Evolutionary conservation across 2,113 vertebrate species (phyloP).

Genomic region (Poeciliopsis retropinna): DNA sequence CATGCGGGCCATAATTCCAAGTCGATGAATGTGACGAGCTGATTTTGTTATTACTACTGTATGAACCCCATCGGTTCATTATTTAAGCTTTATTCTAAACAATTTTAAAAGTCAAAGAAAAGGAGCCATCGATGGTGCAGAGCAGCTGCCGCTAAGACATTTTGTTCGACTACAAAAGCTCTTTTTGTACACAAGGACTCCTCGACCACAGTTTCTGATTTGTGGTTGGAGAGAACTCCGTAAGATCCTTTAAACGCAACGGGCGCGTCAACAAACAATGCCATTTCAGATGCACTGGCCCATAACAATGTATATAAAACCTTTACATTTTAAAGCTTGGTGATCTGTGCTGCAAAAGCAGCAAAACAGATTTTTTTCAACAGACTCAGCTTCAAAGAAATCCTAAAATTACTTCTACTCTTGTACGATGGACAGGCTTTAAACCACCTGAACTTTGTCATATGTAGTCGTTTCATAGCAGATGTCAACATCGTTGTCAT

Average conservation of each 20-base stretch:
- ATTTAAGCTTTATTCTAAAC: constrained; percentile 14
- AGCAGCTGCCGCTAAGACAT: constrained; percentile 17
- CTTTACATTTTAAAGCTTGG: constrained; percentile 15
- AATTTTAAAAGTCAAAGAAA: constrained; percentile 17
- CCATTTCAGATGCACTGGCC: constrained; percentile 2
- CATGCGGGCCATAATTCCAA: constrained; percentile 13
- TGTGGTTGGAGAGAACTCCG: constrained; percentile 41
- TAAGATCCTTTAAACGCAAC: constrained; percentile 33
- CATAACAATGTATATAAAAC: constrained; percentile 23
- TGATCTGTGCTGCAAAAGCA: not conserved
- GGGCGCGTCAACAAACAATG: constrained; percentile 10
- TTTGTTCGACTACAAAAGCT: constrained; percentile 18
- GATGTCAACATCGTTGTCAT: too few relatives aligned
- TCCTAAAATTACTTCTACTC: too few relatives aligned
- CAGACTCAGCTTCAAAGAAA: not conserved
- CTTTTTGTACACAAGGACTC: constrained; percentile 19
- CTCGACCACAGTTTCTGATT: constrained; percentile 8
- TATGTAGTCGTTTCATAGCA: too few relatives aligned
- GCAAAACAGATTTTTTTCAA: constrained; percentile 4
- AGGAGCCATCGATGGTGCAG: constrained; percentile 4
- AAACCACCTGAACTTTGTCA: too few relatives aligned
- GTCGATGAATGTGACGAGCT: constrained; percentile 28
- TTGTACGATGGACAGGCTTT: too few relatives aligned
- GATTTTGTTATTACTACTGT: constrained; percentile 24
- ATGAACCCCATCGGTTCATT: constrained; percentile 10